Conservation (phyloP, 2,888 invertebrate species). For the Orthonevra nobilis region DNA sequence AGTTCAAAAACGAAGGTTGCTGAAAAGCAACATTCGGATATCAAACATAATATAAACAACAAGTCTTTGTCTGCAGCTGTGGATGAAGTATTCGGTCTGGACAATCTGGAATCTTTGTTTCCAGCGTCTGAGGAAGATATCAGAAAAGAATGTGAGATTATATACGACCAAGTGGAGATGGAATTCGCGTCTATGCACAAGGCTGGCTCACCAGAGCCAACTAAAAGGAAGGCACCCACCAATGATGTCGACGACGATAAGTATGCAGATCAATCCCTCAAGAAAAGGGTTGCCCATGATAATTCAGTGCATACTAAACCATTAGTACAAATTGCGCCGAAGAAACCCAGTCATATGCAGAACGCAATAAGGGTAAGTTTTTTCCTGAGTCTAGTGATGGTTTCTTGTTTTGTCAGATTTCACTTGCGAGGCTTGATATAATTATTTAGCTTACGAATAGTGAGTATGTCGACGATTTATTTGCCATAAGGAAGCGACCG, state of each 20-base stretch:
- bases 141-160: conserved; percentile 90
- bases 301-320: conserved; percentile 81
- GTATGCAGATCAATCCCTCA: conserved; percentile 78
- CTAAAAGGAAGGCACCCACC: conserved; percentile 74
- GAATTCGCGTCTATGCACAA: conserved; percentile 74
- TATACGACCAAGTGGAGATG: conserved; percentile 89
- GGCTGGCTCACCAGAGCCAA: conserved; percentile 9
- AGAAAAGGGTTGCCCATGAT: conserved; percentile 88
- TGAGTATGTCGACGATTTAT: no score
- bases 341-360: conserved; percentile 81
- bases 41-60: conserved; percentile 20
- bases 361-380: conserved; percentile 83
- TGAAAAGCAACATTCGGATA: background rate
- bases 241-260: conserved; percentile 72
- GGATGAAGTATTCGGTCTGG: conserved; percentile 78
- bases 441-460: no score
- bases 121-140: conserved; percentile 85
- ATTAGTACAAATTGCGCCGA: conserved; percentile 79
- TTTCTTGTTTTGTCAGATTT: no score
- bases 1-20: conserved; percentile 23
- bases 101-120: conserved; percentile 76
- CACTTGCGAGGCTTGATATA: no score
- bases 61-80: conserved; percentile 71
- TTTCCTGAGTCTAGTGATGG: no score
- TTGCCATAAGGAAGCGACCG: no score